Evolutionary conservation across 1,140 invertebrate species (phyloP).

Genomic region (Vanessa atalanta): DNA sequence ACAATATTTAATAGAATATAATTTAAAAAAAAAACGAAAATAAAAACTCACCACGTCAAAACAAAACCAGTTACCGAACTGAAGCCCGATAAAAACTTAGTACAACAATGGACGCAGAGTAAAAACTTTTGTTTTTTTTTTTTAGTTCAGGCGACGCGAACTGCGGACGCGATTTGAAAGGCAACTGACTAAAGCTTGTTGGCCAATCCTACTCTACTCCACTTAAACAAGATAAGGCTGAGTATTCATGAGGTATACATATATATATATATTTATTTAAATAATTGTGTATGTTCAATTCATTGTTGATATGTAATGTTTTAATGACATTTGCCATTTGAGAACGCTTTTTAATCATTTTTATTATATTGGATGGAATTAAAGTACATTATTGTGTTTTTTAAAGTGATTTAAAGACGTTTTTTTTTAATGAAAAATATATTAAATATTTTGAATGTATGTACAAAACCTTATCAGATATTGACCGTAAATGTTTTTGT

Average conservation of each 20-base stretch:
- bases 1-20: neutral
- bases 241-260: neutral
- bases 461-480: neutral
- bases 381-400: too few relatives aligned
- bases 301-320: too few relatives aligned
- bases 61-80: neutral
- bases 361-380: too few relatives aligned
- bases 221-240: neutral
- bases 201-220: conserved; percentile 5
- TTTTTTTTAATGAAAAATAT: neutral
- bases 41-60: conserved; percentile 3
- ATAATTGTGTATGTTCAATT: too few relatives aligned
- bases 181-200: conserved; percentile 9
- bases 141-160: neutral
- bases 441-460: neutral
- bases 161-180: conserved; percentile 16
- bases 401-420: too few relatives aligned
- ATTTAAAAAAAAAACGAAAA: neutral
- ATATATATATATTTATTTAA: neutral
- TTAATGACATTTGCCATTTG: too few relatives aligned
- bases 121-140: neutral
- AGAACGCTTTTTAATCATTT: too few relatives aligned
- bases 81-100: neutral
- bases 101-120: neutral
- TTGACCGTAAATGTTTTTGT: neutral